A percentile compares a stretch with the other conserved stretches of the same genome.
Evolutionary conservation across 2,888 invertebrate species (phyloP).

Genomic region (Lamproptera curius): DNA sequence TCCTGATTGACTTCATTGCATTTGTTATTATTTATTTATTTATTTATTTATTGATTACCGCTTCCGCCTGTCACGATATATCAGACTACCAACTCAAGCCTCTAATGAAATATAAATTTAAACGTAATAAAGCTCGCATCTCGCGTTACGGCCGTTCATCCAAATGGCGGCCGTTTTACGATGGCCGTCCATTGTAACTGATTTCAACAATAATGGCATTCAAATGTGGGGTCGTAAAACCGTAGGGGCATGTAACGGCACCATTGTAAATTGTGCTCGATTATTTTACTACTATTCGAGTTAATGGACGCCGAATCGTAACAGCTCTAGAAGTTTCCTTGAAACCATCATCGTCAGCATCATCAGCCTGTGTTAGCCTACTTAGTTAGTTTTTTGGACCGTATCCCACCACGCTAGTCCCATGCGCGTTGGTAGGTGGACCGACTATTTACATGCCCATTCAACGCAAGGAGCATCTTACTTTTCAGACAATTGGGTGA

Average conservation of each 20-base stretch:
- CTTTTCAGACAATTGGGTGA: no score
- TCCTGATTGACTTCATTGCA: no score
- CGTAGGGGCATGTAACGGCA: not conserved
- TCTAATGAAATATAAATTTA: slow-evolving; percentile 16
- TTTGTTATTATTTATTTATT: no score
- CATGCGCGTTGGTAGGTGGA: no score
- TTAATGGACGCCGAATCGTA: not conserved
- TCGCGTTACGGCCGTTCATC: slow-evolving; percentile 15
- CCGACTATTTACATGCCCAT: no score
- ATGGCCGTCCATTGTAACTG: slow-evolving; percentile 5
- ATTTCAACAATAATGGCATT: slow-evolving; percentile 8
- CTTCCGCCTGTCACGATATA: not conserved
- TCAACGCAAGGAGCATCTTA: no score
- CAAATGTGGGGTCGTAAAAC: slow-evolving; percentile 13
- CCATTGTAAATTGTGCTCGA: slow-evolving; percentile 1
- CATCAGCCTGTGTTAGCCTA: no score
- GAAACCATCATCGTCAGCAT: no score
- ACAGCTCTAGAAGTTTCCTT: no score
- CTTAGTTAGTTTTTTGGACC: no score
- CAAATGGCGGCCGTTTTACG: slow-evolving; percentile 5
- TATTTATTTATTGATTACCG: no score
- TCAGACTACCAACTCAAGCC: not conserved
- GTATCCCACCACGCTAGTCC: no score
- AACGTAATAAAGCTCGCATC: slow-evolving; percentile 9
- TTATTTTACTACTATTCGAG: not conserved